Evolutionary conservation across 2,888 invertebrate genomes (phyloP).

Genomic region (Idaea biselata): DNA sequence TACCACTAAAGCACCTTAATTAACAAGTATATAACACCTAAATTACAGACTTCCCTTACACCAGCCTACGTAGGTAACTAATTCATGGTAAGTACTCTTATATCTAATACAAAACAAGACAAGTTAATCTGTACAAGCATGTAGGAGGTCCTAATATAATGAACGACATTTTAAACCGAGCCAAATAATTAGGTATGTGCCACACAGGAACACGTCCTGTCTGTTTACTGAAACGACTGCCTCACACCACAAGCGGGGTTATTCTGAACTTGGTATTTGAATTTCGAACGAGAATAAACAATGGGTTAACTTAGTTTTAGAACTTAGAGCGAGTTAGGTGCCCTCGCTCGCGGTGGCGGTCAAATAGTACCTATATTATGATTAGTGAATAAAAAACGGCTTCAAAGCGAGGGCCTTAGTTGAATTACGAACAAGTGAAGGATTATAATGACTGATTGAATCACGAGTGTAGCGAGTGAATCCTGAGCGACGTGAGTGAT

Average conservation of each 20-base stretch:
- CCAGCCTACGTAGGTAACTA: background rate
- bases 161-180: conserved; percentile 53
- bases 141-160: conserved; percentile 43
- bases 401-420: too few species aligned
- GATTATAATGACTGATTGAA: too few species aligned
- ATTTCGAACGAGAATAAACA: background rate
- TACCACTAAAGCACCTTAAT: background rate
- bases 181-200: conserved; percentile 61
- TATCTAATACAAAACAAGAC: conserved; percentile 4
- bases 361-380: too few species aligned
- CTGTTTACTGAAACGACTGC: conserved; percentile 42
- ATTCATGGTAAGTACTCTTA: background rate
- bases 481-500: too few species aligned
- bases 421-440: too few species aligned
- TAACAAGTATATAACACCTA: background rate
- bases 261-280: conserved; percentile 41
- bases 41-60: background rate
- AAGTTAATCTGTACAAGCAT: conserved; percentile 5
- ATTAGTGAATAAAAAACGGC: too few species aligned
- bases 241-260: conserved; percentile 21
- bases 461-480: too few species aligned
- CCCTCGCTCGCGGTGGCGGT: too few species aligned
- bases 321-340: too few species aligned
- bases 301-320: background rate
- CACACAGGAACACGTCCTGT: conserved; percentile 27